phyloP scores from a whole-genome alignment of 1,140 invertebrate genomes.

The Oryctes rhinoceros region DNA sequence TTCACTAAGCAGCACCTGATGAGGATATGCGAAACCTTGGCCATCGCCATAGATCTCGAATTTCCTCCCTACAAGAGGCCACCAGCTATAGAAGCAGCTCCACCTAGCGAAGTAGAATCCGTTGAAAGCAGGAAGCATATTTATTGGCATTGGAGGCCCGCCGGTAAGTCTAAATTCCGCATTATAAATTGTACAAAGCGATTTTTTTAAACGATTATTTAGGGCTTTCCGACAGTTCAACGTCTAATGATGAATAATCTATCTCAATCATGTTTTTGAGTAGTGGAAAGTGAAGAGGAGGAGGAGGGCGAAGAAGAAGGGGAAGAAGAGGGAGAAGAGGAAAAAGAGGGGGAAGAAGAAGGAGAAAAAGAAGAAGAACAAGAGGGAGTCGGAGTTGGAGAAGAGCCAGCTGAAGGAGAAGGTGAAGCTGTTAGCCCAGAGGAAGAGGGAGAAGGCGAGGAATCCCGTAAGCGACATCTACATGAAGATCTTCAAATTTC shows the following conservation, averaged over 20 bases:
- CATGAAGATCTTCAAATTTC: too few relatives aligned
- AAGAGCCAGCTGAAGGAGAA: background rate
- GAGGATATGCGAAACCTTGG: constrained; percentile 6
- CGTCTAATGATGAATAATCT: background rate
- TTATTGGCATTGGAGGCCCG: background rate
- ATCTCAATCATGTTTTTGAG: constrained; percentile 23
- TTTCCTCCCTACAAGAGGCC: background rate
- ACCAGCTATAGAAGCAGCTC: background rate
- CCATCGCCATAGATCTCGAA: constrained; percentile 1
- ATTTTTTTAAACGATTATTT: background rate
- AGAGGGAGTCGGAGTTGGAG: background rate
- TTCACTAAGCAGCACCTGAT: constrained; percentile 36
- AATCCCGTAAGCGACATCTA: too few relatives aligned
- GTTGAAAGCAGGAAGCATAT: constrained; percentile 34
- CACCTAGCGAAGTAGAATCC: background rate
- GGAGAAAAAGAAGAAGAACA: background rate
- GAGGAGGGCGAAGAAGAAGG: background rate
- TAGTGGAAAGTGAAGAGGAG: constrained; percentile 10
- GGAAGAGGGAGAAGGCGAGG: constrained; percentile 7
- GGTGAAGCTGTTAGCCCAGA: background rate
- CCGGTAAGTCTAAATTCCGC: background rate
- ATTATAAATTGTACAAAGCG: too few relatives aligned
- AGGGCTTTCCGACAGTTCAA: background rate
- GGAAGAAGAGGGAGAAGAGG: background rate
- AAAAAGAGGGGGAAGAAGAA: background rate